Conservation (phyloP, 2,113 vertebrate species). For the Peucedramus taeniatus region DNA sequence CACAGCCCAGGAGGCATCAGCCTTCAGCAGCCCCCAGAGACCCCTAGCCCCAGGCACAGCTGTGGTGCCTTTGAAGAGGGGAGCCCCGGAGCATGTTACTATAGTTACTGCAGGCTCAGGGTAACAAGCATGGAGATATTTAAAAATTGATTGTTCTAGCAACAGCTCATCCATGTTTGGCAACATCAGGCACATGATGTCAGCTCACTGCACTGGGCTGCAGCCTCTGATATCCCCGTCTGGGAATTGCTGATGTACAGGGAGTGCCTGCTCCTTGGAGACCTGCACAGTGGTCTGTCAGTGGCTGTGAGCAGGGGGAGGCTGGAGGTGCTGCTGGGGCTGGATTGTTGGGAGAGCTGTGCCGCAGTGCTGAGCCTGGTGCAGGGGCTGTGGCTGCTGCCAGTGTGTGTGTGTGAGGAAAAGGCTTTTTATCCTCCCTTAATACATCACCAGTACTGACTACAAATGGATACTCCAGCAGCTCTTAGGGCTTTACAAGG, state of each 20-base stretch:
- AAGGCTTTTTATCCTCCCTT: background rate
- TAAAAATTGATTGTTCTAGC: slow-evolving; percentile 54
- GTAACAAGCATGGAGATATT: slow-evolving; percentile 22
- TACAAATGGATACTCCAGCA: accelerated
- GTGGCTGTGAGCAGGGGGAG: accelerated
- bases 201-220: background rate
- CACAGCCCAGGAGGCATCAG: background rate
- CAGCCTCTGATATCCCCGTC: background rate
- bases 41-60: background rate
- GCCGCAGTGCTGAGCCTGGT: background rate
- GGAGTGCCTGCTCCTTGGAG: background rate
- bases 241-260: background rate
- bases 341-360: background rate
- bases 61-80: background rate
- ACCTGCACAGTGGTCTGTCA: background rate
- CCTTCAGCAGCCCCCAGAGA: background rate
- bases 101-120: slow-evolving; percentile 62
- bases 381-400: background rate
- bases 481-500: background rate
- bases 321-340: background rate
- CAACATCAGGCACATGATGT: slow-evolving; percentile 20
- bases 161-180: slow-evolving; percentile 21
- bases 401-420: background rate
- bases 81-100: slow-evolving; percentile 52
- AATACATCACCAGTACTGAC: background rate